These are phyloP conservation scores for western clawed frog (Xenopus tropicalis) DNA, from an alignment of 2,113 vertebrate species.

Conservation along the genomic window DNA sequence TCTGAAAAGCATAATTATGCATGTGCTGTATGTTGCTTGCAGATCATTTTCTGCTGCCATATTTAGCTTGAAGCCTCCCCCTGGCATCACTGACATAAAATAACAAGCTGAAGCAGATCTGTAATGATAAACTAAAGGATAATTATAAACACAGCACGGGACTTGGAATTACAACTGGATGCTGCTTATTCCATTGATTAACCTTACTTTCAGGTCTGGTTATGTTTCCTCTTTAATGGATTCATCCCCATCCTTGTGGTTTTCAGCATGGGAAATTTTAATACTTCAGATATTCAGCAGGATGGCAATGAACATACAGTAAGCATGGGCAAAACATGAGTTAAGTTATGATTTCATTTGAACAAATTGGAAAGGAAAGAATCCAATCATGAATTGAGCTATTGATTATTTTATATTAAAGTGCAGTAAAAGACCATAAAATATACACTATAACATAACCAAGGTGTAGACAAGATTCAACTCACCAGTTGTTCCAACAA, in stretches of 20 bases:
- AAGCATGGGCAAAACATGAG: too few species aligned
- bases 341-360: too few species aligned
- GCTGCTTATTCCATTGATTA: constrained; percentile 64
- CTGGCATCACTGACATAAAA: constrained; percentile 68
- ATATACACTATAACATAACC: too few species aligned
- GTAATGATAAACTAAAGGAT: constrained; percentile 72
- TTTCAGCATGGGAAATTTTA: too few species aligned
- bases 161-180: constrained; percentile 62
- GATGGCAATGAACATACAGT: too few species aligned
- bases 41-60: constrained; percentile 55
- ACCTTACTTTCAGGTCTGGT: constrained; percentile 66
- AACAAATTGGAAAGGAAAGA: too few species aligned
- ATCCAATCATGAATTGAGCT: too few species aligned
- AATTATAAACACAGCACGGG: constrained; percentile 67
- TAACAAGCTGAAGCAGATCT: constrained; percentile 67
- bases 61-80: constrained; percentile 59
- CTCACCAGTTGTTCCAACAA: too few species aligned
- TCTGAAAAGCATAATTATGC: not conserved
- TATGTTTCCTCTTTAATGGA: constrained; percentile 55
- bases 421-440: too few species aligned
- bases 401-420: too few species aligned
- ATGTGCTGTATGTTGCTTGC: constrained; percentile 48
- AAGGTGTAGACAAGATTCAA: too few species aligned
- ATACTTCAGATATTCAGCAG: too few species aligned
- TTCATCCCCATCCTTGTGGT: not conserved